Conservation (phyloP, 2,797 vertebrate species). For the Pangasius larnaudii region DNA sequence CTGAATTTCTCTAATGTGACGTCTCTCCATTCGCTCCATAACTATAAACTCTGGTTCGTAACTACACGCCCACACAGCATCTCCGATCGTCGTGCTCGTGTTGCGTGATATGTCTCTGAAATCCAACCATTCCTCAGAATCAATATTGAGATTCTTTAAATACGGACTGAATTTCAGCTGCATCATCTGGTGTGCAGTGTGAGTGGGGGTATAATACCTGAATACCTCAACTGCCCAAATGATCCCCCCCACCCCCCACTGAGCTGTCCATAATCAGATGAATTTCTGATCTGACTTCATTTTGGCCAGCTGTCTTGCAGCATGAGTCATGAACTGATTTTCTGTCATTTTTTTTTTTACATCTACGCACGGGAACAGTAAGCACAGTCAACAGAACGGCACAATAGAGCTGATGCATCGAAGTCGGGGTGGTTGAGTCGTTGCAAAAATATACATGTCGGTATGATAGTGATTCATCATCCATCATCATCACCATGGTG, state of each 20-base stretch:
- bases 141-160: neutral
- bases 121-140: neutral
- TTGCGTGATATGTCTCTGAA: neutral
- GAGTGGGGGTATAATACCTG: neutral
- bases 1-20: conserved; percentile 19
- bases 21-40: neutral
- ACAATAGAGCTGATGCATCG: conserved; percentile 1
- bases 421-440: neutral
- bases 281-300: neutral
- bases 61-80: neutral
- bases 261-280: neutral
- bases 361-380: neutral
- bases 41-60: neutral
- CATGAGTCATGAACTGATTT: neutral
- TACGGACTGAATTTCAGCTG: neutral
- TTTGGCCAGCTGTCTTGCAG: conserved; percentile 5
- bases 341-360: neutral
- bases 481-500: neutral
- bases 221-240: neutral
- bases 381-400: neutral
- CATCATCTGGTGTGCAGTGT: neutral
- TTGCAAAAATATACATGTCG: neutral
- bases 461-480: conserved; percentile 3
- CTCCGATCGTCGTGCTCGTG: neutral
- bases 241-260: neutral